These are phyloP conservation scores for Grammomys dolichurus DNA, from an alignment of 2,113 vertebrate species.

Conservation along the genomic window DNA sequence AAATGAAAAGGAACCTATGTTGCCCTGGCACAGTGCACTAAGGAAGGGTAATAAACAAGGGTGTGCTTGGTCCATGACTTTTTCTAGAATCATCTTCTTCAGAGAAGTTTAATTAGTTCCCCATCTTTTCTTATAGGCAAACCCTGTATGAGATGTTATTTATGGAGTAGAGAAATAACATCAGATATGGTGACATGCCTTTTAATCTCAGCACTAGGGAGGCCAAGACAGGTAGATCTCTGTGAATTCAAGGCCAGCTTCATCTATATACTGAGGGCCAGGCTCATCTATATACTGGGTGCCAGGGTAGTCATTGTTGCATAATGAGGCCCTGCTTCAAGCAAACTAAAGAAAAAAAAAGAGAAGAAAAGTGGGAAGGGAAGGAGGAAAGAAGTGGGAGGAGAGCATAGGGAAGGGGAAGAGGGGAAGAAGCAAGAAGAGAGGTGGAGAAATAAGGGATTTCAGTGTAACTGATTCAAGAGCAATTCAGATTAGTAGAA, in stretches of 20 bases:
- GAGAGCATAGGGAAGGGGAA: too few species aligned
- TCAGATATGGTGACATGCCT: neutral
- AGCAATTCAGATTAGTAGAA: conserved; percentile 53
- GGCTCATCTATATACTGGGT: neutral
- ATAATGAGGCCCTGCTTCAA: neutral
- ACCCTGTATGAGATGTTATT: conserved; percentile 31
- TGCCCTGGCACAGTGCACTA: neutral
- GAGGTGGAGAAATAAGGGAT: neutral
- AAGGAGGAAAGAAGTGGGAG: neutral
- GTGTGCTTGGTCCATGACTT: neutral
- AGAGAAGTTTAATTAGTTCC: neutral
- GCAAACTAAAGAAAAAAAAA: neutral
- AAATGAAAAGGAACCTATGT: neutral
- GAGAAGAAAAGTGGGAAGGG: neutral
- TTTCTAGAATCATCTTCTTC: conserved; percentile 39
- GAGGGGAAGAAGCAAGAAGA: neutral
- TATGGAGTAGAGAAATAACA: neutral
- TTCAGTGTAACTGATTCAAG: conserved; percentile 18
- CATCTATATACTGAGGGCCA: neutral
- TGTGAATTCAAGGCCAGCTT: neutral
- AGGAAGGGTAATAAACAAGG: neutral
- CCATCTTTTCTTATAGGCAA: conserved; percentile 2
- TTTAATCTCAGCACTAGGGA: neutral
- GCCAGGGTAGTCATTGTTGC: neutral
- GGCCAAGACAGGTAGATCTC: neutral